Evolutionary conservation across 2,888 invertebrate genomes (phyloP), one percentile per base, ranked within the genome.

Genomic region (Drosophila tanythrix): DNA sequence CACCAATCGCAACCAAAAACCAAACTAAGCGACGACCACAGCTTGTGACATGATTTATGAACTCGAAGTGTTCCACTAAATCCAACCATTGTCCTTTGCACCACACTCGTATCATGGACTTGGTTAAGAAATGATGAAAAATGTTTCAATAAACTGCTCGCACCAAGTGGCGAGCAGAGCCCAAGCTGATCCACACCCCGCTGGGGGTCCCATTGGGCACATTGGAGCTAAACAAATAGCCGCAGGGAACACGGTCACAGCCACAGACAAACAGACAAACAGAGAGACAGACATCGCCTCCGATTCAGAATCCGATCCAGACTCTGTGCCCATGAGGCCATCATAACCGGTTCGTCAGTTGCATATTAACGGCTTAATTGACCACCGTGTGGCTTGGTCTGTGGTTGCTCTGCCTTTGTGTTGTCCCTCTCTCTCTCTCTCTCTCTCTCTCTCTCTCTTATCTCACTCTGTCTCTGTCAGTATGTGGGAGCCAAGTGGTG

Each of bases 31-130:
- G 51, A 74, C 70, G 65, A 85, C 80, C 83, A 72, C 81, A 82
- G 66, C 83, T 61, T 69, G 59, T 80, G 88, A 72, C 90, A 83
- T 90, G 85, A 85, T 85, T 90, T 89, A 85, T 85, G 84, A 75
- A 71, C 59, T 58, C 69, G n/a, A 29, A 55, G 65, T 48, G 56
- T 55, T 29, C 35, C 29, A 29, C 13, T 25, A 53, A n/a, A 79
- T 62, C 81, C 66, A 65, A 29, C 59, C 62, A 74, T 87, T 89
- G 81, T 88, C 89, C 86, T 70, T 70, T 46, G 33, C 60, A 48
- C 33, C 59, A 61, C 11, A 58, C 67, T 70, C 60, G 55, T 58
- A 61, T 36, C 73, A 35, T 38, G 52, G 68, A 84, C 74, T 74
- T 68, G 88, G 68, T 57, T 83, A 83, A 69, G 89, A 85, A 81